A percentile compares a stretch with the other conserved stretches of the same genome.
phyloP scores from a whole-genome alignment of 2,113 vertebrate species.

The Actenoides hombroni region DNA sequence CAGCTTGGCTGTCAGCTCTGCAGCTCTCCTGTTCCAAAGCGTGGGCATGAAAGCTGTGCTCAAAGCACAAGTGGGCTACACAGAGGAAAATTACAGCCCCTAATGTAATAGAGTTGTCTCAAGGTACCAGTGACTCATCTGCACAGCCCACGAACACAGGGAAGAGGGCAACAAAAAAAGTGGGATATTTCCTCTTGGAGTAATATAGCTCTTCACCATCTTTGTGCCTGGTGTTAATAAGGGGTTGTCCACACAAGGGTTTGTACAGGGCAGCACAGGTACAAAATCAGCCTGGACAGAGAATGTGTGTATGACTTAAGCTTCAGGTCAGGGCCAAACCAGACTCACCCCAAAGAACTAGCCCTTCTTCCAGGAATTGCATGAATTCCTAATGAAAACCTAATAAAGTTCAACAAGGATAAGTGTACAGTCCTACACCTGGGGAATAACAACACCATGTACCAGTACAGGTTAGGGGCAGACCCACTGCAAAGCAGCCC shows the following conservation, averaged over 20 bases:
- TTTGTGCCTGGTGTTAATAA: fast-evolving
- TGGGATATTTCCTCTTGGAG: neutral
- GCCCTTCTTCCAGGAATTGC: neutral
- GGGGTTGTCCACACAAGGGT: neutral
- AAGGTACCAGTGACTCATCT: neutral
- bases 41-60: neutral
- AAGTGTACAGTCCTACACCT: too few relatives aligned
- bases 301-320: neutral
- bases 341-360: neutral
- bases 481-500: too few relatives aligned
- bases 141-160: neutral
- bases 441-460: too few relatives aligned
- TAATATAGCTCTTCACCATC: neutral
- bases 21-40: neutral
- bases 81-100: neutral
- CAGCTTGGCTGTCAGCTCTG: neutral
- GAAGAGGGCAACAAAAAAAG: neutral
- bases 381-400: neutral
- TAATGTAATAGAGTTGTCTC: neutral
- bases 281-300: neutral
- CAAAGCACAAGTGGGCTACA: neutral
- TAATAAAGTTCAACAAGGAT: too few relatives aligned
- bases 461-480: too few relatives aligned
- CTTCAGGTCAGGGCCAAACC: neutral
- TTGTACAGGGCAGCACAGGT: neutral